Evolutionary conservation across 2,888 invertebrate species (phyloP).

Genomic region (Sphaeridia pumilis): DNA sequence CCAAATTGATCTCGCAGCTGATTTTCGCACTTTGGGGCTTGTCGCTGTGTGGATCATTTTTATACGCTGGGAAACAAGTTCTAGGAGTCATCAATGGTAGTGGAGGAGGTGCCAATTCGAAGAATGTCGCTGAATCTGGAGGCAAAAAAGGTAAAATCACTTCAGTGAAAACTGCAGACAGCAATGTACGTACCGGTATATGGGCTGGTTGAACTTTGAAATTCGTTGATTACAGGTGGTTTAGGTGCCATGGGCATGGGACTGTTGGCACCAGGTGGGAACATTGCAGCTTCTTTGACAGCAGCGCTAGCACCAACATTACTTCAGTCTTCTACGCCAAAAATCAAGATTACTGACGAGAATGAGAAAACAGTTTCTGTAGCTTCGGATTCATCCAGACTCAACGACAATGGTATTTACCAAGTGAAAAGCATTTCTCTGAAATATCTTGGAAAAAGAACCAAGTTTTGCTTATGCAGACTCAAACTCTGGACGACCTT

Average conservation of each 20-base stretch:
- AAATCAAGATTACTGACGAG: slow-evolving; percentile 42
- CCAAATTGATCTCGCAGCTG: slow-evolving; percentile 45
- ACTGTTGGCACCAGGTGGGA: slow-evolving; percentile 47
- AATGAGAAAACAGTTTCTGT: slow-evolving; percentile 41
- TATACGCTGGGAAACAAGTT: slow-evolving; percentile 42
- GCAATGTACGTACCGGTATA: slow-evolving; percentile 6
- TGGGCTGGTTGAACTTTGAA: slow-evolving; percentile 14
- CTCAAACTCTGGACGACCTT: slow-evolving; percentile 18
- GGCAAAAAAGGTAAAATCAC: too few relatives aligned
- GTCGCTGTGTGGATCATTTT: slow-evolving; percentile 46
- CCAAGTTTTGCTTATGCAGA: too few relatives aligned
- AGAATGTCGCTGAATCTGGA: too few relatives aligned
- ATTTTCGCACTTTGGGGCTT: slow-evolving; percentile 47
- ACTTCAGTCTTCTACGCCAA: slow-evolving; percentile 37
- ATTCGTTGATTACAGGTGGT: not conserved
- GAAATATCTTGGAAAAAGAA: not conserved
- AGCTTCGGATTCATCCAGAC: slow-evolving; percentile 36
- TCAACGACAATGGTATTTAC: slow-evolving; percentile 26
- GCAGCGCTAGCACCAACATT: slow-evolving; percentile 46
- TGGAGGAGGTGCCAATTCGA: too few relatives aligned
- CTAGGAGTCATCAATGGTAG: slow-evolving; percentile 18
- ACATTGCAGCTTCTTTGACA: slow-evolving; percentile 45
- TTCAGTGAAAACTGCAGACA: not conserved
- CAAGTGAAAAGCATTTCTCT: not conserved
- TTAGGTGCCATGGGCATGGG: slow-evolving; percentile 23